These are phyloP conservation scores for Mimas tiliae DNA, from an alignment of 2,888 invertebrate genomes.

Conservation along the genomic window DNA sequence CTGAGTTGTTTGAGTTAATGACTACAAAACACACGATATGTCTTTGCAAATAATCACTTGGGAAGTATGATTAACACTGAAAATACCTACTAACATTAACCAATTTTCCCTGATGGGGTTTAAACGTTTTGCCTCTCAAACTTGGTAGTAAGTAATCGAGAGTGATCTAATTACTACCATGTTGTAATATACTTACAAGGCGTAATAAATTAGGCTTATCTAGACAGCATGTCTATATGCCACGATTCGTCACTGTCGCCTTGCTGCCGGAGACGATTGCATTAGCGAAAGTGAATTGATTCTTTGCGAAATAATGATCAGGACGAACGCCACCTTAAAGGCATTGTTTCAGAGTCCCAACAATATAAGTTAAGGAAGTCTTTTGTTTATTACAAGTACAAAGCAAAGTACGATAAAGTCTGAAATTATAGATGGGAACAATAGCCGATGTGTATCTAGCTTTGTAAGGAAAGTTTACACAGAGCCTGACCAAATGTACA, in stretches of 20 bases:
- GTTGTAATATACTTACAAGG: slow-evolving; percentile 54
- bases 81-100: slow-evolving; percentile 51
- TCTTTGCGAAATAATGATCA: slow-evolving; percentile 46
- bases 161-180: slow-evolving; percentile 63
- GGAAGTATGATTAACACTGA: slow-evolving; percentile 7
- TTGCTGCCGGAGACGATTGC: slow-evolving; percentile 42
- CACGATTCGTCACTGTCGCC: slow-evolving; percentile 76
- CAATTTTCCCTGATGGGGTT: slow-evolving; percentile 46
- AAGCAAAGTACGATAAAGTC: slow-evolving; percentile 10
- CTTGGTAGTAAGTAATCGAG: slow-evolving; percentile 49
- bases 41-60: not conserved
- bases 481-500: not conserved
- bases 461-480: slow-evolving; percentile 16
- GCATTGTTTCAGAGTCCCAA: too few species aligned
- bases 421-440: slow-evolving; percentile 13
- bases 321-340: not conserved
- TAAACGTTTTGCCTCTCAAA: slow-evolving; percentile 52
- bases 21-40: not conserved
- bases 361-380: not conserved
- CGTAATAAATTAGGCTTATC: slow-evolving; percentile 80
- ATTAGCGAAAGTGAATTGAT: slow-evolving; percentile 70
- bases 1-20: not conserved
- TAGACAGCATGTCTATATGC: slow-evolving; percentile 72
- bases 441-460: slow-evolving; percentile 16
- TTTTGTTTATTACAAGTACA: slow-evolving; percentile 7